Evolutionary conservation across 2,888 invertebrate genomes (phyloP).

Genomic region (Cephus rjabovi): DNA sequence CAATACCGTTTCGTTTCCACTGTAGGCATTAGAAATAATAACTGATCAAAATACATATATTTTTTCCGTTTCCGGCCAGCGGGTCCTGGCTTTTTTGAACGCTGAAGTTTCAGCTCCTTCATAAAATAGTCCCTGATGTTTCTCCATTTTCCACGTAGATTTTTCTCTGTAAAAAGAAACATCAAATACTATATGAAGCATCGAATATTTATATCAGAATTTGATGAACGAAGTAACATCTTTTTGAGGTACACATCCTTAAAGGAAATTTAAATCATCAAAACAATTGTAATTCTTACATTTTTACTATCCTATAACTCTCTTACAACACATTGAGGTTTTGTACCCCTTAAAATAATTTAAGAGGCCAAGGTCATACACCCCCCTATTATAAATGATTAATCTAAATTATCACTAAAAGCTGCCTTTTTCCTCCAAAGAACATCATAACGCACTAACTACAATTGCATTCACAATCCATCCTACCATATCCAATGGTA

Average conservation of each 20-base stretch:
- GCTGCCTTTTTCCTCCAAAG: not conserved
- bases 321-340: not conserved
- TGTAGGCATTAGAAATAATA: conserved; percentile 57
- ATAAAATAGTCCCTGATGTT: conserved; percentile 61
- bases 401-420: not conserved
- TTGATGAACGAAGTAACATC: not conserved
- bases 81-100: conserved; percentile 35
- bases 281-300: not conserved
- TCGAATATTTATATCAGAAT: not conserved
- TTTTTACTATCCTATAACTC: not conserved
- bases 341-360: not conserved
- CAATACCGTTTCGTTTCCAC: conserved; percentile 51
- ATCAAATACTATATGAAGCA: not conserved
- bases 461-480: not conserved
- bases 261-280: not conserved
- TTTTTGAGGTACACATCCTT: not conserved
- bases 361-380: not conserved
- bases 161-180: conserved; percentile 50
- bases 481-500: not conserved
- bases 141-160: conserved; percentile 57
- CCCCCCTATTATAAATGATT: not conserved
- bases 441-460: not conserved
- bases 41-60: conserved; percentile 55
- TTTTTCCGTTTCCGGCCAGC: conserved; percentile 51
- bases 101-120: conserved; percentile 56